Percentiles rank a stretch among this genome's conserved stretches.
These are phyloP conservation scores for Entomobrya multifasciata DNA, from an alignment of 2,888 invertebrate species.

Conservation along the genomic window DNA sequence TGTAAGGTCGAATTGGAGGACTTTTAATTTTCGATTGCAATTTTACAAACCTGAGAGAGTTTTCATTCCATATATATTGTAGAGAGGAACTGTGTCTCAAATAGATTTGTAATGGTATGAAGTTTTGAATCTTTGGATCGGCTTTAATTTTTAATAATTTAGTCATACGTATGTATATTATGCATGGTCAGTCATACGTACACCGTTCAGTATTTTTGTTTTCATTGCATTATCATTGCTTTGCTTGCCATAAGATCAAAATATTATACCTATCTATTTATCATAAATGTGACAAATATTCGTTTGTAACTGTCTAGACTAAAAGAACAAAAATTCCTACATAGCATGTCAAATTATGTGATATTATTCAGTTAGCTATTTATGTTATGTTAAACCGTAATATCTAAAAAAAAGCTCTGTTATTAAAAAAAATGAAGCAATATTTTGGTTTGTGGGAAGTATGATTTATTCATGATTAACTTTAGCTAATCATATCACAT, in stretches of 20 bases:
- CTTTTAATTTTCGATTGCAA: slow-evolving; percentile 47
- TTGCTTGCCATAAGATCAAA: not conserved
- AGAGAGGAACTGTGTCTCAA: too few species aligned
- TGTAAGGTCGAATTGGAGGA: slow-evolving; percentile 76
- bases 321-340: not conserved
- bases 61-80: slow-evolving; percentile 30
- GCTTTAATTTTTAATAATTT: slow-evolving; percentile 3
- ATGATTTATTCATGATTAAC: too few species aligned
- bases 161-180: not conserved
- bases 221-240: not conserved
- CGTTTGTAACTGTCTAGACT: not conserved
- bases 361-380: too few species aligned
- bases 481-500: too few species aligned
- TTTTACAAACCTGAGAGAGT: not conserved
- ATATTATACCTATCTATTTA: not conserved
- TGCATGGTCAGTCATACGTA: slow-evolving; percentile 47
- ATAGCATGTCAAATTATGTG: not conserved
- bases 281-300: not conserved
- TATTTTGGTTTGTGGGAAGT: too few species aligned
- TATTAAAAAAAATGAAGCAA: too few species aligned
- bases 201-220: slow-evolving; percentile 10
- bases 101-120: too few species aligned
- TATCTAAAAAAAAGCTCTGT: too few species aligned
- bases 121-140: not conserved
- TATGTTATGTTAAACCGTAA: too few species aligned